Conservation (phyloP, 2,888 invertebrate species). For the Tinea pellionella region DNA sequence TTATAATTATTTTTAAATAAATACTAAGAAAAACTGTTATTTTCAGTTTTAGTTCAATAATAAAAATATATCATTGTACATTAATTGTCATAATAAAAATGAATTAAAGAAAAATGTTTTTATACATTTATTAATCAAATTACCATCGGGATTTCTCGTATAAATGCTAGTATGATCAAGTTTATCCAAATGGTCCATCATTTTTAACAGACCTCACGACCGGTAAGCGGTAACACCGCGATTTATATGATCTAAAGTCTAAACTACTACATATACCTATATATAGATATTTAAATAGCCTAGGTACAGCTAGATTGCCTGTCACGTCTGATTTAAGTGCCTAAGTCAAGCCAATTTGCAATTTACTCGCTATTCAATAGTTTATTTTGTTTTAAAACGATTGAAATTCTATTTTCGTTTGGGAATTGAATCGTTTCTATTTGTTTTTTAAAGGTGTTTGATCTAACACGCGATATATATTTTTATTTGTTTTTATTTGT, state of each 20-base stretch:
- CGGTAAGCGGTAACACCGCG: not conserved
- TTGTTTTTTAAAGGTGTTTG: no score
- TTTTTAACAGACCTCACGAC: not conserved
- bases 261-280: not conserved
- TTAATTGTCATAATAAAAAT: no score
- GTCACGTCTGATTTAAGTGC: constrained; percentile 8
- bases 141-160: constrained; percentile 67
- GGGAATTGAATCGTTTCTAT: not conserved
- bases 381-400: constrained; percentile 5
- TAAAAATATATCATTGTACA: no score
- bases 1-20: not conserved
- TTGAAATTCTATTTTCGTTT: not conserved
- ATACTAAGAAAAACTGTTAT: no score
- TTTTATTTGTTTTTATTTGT: no score
- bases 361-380: not conserved
- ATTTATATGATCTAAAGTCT: not conserved
- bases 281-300: not conserved
- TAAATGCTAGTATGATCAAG: constrained; percentile 76
- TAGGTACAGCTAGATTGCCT: constrained; percentile 2
- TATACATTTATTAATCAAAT: not conserved
- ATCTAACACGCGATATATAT: not conserved
- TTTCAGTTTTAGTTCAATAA: no score
- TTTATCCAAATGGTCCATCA: constrained; percentile 32
- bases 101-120: not conserved
- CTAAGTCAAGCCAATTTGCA: not conserved